phyloP scores from a whole-genome alignment of 1,140 invertebrate species.

The Lucilia sericata region DNA sequence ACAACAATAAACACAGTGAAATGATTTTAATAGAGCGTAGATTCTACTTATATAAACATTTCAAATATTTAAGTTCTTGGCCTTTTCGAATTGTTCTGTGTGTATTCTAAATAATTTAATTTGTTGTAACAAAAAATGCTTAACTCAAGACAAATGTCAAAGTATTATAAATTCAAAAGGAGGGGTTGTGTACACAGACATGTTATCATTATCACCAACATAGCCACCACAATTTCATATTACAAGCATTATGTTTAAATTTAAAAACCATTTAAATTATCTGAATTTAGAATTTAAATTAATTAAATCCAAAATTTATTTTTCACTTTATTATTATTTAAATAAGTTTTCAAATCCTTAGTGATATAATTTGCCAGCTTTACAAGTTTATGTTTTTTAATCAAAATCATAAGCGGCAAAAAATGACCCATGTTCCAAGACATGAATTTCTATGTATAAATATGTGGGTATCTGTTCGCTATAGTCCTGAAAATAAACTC shows the following conservation, averaged over 20 bases:
- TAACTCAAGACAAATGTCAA: too few relatives aligned
- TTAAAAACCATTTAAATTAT: neutral
- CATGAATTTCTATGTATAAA: too few relatives aligned
- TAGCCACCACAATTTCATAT: too few relatives aligned
- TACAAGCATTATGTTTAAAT: neutral
- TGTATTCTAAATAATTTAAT: neutral
- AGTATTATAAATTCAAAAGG: too few relatives aligned
- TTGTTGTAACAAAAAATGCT: too few relatives aligned
- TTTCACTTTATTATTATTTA: constrained; percentile 6
- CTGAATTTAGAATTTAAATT: neutral
- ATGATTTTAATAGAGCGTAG: neutral
- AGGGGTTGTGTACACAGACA: too few relatives aligned
- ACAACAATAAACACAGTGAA: neutral
- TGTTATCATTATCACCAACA: neutral
- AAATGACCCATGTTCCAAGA: neutral
- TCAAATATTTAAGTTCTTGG: neutral
- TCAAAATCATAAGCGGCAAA: constrained; percentile 31
- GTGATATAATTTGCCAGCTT: neutral
- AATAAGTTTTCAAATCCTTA: neutral
- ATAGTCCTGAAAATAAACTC: constrained; percentile 18
- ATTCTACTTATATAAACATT: neutral
- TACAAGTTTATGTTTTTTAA: constrained; percentile 1
- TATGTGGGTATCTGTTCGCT: neutral
- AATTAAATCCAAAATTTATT: neutral
- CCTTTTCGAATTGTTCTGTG: neutral